phyloP scores from a whole-genome alignment of 2,888 invertebrate genomes.

The Polydrusus pterygomalis region DNA sequence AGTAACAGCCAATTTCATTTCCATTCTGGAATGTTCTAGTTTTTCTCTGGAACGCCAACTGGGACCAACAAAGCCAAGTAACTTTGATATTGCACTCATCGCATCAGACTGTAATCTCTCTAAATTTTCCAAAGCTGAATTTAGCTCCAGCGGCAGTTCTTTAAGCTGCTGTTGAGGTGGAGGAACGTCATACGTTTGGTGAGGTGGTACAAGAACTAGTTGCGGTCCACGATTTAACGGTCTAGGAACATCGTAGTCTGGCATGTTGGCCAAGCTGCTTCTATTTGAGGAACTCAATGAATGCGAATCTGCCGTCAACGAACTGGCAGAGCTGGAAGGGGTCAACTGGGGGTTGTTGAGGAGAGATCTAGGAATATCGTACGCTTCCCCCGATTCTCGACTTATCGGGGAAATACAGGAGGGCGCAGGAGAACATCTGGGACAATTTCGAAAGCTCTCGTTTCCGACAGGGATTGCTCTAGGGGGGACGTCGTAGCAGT shows the following conservation, averaged over 20 bases:
- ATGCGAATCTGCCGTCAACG: constrained; percentile 77
- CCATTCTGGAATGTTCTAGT: constrained; percentile 85
- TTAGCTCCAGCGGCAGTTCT: constrained; percentile 83
- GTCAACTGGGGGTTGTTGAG: constrained; percentile 59
- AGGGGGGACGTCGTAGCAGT: constrained; percentile 79
- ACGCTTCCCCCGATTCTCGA: constrained; percentile 73
- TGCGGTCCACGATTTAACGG: constrained; percentile 70
- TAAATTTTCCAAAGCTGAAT: constrained; percentile 84
- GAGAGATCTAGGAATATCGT: constrained; percentile 79
- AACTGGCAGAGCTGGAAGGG: constrained; percentile 74
- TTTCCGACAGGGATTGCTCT: constrained; percentile 76
- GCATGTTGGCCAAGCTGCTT: constrained; percentile 73
- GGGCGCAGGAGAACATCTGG: constrained; percentile 73
- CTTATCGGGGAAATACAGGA: constrained; percentile 70
- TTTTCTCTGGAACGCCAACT: constrained; percentile 89
- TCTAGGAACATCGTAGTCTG: constrained; percentile 83
- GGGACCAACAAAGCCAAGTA: constrained; percentile 85
- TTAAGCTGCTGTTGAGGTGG: constrained; percentile 68
- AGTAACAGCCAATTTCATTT: constrained; percentile 87
- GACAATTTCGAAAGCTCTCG: constrained; percentile 75
- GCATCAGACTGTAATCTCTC: constrained; percentile 85
- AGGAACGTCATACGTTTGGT: constrained; percentile 78
- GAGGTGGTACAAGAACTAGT: constrained; percentile 51
- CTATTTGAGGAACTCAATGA: constrained; percentile 75
- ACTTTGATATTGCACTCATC: constrained; percentile 85